Evolutionary conservation across 2,888 invertebrate species (phyloP).

Genomic region (Kryphioiulus occultus): DNA sequence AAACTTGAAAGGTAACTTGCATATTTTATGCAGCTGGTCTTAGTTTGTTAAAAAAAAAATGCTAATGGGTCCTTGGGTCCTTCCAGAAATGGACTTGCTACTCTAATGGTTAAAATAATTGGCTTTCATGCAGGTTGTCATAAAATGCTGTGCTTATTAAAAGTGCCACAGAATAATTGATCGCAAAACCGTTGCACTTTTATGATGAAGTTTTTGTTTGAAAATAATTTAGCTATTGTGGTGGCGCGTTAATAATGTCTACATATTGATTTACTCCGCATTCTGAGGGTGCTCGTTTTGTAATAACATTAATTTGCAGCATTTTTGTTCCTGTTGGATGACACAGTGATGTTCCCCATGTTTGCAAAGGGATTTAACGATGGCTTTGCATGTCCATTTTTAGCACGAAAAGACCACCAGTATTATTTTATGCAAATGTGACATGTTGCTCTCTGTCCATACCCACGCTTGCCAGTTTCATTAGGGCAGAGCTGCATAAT

Average conservation of each 20-base stretch:
- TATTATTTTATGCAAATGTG: neutral
- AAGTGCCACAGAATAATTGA: neutral
- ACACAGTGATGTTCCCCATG: neutral
- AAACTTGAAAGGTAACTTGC: too few species aligned
- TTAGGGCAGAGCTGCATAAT: neutral
- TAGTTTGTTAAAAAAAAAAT: neutral
- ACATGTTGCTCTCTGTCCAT: neutral
- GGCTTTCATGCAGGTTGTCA: neutral
- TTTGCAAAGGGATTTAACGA: neutral
- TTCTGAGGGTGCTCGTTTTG: neutral
- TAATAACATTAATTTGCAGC: neutral
- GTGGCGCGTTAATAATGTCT: neutral
- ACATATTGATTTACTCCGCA: neutral
- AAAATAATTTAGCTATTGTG: constrained; percentile 24
- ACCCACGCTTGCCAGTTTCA: neutral
- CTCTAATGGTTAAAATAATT: neutral
- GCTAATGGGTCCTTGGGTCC: neutral
- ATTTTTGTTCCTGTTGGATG: neutral
- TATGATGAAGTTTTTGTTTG: constrained; percentile 20
- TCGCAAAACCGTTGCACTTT: neutral
- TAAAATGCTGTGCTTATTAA: neutral
- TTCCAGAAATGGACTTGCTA: neutral
- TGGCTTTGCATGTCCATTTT: constrained; percentile 20
- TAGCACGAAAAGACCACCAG: neutral
- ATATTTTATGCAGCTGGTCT: too few species aligned